Evolutionary conservation across 2,888 invertebrate genomes (phyloP).

Genomic region (Desoria tigrina): DNA sequence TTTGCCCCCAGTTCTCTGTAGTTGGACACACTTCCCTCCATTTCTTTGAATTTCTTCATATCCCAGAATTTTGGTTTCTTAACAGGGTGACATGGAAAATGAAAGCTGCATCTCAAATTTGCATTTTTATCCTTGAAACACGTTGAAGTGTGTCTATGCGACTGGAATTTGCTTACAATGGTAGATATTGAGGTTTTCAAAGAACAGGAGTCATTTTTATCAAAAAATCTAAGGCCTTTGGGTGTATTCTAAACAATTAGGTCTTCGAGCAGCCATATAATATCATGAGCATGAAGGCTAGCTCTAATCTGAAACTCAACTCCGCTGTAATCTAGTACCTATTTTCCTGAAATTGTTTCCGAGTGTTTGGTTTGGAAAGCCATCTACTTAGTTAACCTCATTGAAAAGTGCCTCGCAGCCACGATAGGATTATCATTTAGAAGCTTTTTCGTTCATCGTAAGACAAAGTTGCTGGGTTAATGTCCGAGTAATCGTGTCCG

Average conservation of each 20-base stretch:
- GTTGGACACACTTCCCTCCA: conserved; percentile 24
- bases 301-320: conserved; percentile 30
- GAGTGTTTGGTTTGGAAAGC: background rate
- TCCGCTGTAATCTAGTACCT: conserved; percentile 15
- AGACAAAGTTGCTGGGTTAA: conserved; percentile 1
- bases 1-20: conserved; percentile 28
- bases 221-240: conserved; percentile 16
- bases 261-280: conserved; percentile 22
- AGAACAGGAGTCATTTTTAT: conserved; percentile 23
- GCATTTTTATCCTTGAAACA: conserved; percentile 30
- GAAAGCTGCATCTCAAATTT: conserved; percentile 23
- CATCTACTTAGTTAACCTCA: conserved; percentile 10
- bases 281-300: conserved; percentile 22
- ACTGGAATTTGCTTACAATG: conserved; percentile 24
- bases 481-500: background rate
- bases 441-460: conserved; percentile 8
- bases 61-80: conserved; percentile 11
- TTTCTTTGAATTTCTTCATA: conserved; percentile 22
- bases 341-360: conserved; percentile 17
- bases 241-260: conserved; percentile 15
- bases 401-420: conserved; percentile 27
- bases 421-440: conserved; percentile 24
- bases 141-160: conserved; percentile 16
- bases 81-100: conserved; percentile 17
- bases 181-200: background rate